phyloP scores from a whole-genome alignment of 2,113 vertebrate genomes.

The Glareola pratincola region DNA sequence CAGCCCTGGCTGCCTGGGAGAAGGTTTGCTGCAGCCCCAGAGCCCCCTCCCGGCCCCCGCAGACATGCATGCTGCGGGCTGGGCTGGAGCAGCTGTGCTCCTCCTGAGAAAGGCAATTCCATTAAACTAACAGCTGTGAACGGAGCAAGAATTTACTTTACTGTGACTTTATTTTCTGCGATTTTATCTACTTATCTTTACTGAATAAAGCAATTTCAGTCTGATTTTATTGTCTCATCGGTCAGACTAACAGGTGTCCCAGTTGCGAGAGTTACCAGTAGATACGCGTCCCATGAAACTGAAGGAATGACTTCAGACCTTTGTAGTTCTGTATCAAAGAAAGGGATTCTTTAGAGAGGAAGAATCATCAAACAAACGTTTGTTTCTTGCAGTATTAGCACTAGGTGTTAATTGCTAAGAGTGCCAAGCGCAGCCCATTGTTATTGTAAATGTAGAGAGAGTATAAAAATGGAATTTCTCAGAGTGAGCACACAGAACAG shows the following conservation, averaged over 20 bases:
- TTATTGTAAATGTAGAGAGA: neutral
- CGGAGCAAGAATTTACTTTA: neutral
- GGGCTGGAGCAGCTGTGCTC: conserved; percentile 13
- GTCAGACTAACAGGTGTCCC: conserved; percentile 30
- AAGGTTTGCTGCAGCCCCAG: neutral
- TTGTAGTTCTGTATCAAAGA: neutral
- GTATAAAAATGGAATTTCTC: neutral
- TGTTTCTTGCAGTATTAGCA: neutral
- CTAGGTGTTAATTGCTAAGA: conserved; percentile 2
- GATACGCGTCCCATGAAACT: neutral
- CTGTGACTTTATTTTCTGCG: conserved; percentile 36
- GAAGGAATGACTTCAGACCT: neutral
- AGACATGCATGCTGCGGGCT: neutral
- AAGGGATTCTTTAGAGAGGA: neutral
- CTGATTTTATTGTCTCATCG: neutral
- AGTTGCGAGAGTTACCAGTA: neutral
- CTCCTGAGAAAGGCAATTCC: neutral
- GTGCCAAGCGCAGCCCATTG: neutral
- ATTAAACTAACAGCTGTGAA: conserved; percentile 56
- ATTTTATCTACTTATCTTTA: conserved; percentile 61
- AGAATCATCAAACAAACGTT: neutral
- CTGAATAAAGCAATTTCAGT: conserved; percentile 29
- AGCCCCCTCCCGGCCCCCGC: neutral
- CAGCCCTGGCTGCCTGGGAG: neutral
- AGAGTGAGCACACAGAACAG: neutral